Percentiles rank a stretch among this genome's conserved stretches.
These are phyloP conservation scores for Penaeus monodon DNA, from an alignment of 2,888 invertebrate genomes.

Conservation along the genomic window DNA sequence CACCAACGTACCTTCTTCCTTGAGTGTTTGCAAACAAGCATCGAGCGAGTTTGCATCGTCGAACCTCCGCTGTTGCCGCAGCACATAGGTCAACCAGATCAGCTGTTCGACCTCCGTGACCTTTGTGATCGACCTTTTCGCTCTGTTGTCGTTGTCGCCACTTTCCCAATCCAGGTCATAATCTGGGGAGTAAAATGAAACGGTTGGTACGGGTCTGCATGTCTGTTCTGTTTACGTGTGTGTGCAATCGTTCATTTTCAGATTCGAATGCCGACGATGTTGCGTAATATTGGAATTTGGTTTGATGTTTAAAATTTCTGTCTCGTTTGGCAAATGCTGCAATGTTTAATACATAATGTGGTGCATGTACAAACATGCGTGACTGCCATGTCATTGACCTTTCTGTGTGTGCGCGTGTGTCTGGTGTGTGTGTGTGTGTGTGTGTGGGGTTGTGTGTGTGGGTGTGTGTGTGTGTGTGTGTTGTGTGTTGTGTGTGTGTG, in stretches of 20 bases:
- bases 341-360: no score
- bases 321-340: no score
- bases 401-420: neutral
- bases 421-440: conserved; percentile 5
- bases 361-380: no score
- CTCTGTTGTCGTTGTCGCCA: no score
- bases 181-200: conserved; percentile 9
- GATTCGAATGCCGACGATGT: no score
- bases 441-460: conserved; percentile 8
- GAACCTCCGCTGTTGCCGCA: conserved; percentile 39
- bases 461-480: conserved; percentile 27
- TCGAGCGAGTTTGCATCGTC: conserved; percentile 43
- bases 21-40: conserved; percentile 18
- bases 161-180: neutral
- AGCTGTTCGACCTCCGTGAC: conserved; percentile 43
- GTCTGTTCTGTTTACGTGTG: no score
- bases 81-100: conserved; percentile 33
- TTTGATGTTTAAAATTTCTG: no score
- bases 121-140: conserved; percentile 1
- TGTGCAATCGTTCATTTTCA: no score
- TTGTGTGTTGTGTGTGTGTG: neutral
- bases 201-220: neutral
- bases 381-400: neutral
- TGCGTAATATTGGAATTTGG: no score
- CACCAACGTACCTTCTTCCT: conserved; percentile 12